phyloP scores from a whole-genome alignment of 2,113 vertebrate genomes.

The Himantopus leucocephalus region DNA sequence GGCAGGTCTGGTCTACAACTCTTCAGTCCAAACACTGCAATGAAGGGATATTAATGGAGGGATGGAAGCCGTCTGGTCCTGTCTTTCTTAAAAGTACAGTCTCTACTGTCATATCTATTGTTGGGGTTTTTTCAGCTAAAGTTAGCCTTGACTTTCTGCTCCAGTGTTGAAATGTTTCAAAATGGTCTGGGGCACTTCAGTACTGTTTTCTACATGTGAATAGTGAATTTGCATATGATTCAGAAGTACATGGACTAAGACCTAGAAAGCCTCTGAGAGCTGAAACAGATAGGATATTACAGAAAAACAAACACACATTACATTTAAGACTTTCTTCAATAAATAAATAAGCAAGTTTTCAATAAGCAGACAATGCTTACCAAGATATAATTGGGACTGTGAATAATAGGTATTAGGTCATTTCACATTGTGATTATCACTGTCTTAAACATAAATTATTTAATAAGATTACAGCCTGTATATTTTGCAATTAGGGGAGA shows the following conservation, averaged over 20 bases:
- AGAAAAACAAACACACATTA: background rate
- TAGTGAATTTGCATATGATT: background rate
- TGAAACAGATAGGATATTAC: background rate
- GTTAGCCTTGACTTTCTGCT: background rate
- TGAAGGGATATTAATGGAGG: background rate
- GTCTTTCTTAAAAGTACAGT: background rate
- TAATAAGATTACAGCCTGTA: background rate
- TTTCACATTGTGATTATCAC: background rate
- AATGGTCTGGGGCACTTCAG: background rate
- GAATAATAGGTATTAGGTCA: background rate
- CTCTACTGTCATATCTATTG: background rate
- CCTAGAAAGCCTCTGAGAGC: background rate
- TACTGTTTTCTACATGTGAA: background rate
- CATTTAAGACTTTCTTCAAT: background rate
- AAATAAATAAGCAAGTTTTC: background rate
- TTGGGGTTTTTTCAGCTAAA: background rate
- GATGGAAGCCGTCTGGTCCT: background rate
- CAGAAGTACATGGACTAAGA: background rate
- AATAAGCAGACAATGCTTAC: background rate
- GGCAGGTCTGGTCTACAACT: accelerated
- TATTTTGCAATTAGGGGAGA: background rate
- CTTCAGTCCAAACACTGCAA: background rate
- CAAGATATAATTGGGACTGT: background rate
- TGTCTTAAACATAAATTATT: background rate
- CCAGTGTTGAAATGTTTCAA: background rate